Base-by-base conservation (phyloP, 2,113 vertebrate species). In the Cyphomyrus plagiostoma region DNA sequence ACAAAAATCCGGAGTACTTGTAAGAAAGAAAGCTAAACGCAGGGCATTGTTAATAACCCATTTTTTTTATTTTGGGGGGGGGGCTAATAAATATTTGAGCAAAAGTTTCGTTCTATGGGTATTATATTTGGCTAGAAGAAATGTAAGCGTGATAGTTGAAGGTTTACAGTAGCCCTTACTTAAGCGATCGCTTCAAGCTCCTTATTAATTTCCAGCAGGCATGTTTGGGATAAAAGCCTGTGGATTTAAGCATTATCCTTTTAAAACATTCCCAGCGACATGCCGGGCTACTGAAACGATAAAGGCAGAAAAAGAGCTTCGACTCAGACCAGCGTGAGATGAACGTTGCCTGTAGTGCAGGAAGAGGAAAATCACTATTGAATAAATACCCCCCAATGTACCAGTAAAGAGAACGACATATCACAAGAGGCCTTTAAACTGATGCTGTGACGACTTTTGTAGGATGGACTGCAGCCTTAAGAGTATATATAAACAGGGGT, bases 111-210 rank as follows among this genome's bases (percentile, higher is more conserved):
- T 77, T 77, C 9, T 77, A 0, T 39, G 15, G 26, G 4, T 77
- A 19, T 35, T 80, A 80, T 19, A 42, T 80, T 80, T 80, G 74
- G 7, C 74, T 80, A 13, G 74, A 80, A 39, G 74, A 80, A 80
- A 80, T 80, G 30, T 42, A 80, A 80, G 19, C 74, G 74, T 19
- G 74, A 80, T 80, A 80, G 35, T 42, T 80, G 74, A 80, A 80
- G 74, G 74, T 80, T 80, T 80, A 80, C 74, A 80, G 74, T 80
- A 80, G 74, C 30, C 17, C 74, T 80, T 80, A 17, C 74, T 80
- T 80, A 35, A 42, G 15, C 30, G 35, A 80, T 39, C 35, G 74
- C 74, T 42, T 42, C 74, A 35, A 35, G 30, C 74, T 35, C 74
- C 74, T 35, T 80, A 42, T 80, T 70, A 80, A 80, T 80, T 80